phyloP scores from a whole-genome alignment of 2,113 vertebrate species.

The Solea senegalensis region DNA sequence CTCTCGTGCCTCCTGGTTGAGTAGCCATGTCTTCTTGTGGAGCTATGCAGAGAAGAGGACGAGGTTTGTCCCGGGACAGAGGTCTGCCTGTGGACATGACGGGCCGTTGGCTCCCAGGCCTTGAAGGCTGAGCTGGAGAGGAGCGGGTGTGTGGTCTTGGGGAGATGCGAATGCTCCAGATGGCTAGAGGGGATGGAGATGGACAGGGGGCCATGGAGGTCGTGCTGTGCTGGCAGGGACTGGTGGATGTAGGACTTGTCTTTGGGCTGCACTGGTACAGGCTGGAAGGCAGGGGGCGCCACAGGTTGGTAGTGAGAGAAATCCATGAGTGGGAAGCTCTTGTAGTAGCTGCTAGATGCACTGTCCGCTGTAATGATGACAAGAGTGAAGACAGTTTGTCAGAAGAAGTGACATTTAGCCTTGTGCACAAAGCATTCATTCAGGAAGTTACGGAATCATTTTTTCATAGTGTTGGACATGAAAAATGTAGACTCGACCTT shows the following conservation, averaged over 20 bases:
- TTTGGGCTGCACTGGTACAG: conserved; percentile 67
- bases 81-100: conserved; percentile 75
- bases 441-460: neutral
- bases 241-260: conserved; percentile 82
- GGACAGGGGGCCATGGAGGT: conserved; percentile 81
- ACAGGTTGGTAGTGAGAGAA: conserved; percentile 75
- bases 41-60: conserved; percentile 54
- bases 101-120: conserved; percentile 78
- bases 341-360: conserved; percentile 84
- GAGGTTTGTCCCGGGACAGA: conserved; percentile 72
- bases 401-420: neutral
- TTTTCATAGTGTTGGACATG: neutral
- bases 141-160: conserved; percentile 79
- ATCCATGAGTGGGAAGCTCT: conserved; percentile 84
- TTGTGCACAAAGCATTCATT: neutral
- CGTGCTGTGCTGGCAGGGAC: conserved; percentile 49
- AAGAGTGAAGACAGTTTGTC: neutral
- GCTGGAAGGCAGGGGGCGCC: conserved; percentile 77
- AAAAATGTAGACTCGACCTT: too few species aligned
- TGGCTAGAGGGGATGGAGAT: conserved; percentile 79
- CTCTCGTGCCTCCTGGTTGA: conserved; percentile 81
- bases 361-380: conserved; percentile 75
- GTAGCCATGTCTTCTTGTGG: conserved; percentile 75
- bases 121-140: conserved; percentile 78
- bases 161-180: conserved; percentile 76